Evolutionary conservation across 2,888 invertebrate genomes (phyloP).

Genomic region (Globia sparganii): DNA sequence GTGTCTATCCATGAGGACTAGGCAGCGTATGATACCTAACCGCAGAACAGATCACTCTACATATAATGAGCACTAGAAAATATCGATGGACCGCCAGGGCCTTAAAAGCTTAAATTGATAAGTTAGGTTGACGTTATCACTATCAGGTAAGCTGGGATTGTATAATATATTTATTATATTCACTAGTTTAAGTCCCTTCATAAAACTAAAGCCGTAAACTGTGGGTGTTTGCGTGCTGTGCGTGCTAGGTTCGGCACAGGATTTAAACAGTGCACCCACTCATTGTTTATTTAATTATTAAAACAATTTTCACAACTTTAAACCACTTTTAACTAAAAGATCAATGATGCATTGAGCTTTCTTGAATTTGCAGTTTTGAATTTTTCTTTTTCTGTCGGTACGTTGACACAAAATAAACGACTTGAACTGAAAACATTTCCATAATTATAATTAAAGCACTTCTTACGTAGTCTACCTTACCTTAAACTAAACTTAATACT

Average conservation of each 20-base stretch:
- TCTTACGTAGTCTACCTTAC: slow-evolving; percentile 30
- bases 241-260: background rate
- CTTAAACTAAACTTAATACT: slow-evolving; percentile 24
- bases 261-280: background rate
- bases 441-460: slow-evolving; percentile 12
- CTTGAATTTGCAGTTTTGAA: background rate
- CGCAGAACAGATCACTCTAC: background rate
- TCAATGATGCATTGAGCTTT: background rate
- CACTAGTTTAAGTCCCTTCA: slow-evolving; percentile 38
- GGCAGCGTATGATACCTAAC: background rate
- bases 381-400: slow-evolving; percentile 7
- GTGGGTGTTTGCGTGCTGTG: slow-evolving; percentile 20
- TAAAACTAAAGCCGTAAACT: slow-evolving; percentile 42
- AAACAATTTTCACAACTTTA: background rate
- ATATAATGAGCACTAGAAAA: slow-evolving; percentile 14
- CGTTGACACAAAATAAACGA: background rate
- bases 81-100: slow-evolving; percentile 27
- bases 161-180: slow-evolving; percentile 48
- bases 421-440: background rate
- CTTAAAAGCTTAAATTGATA: slow-evolving; percentile 49
- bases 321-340: background rate
- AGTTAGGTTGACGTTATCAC: slow-evolving; percentile 57
- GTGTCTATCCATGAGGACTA: background rate
- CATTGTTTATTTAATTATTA: background rate
- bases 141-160: slow-evolving; percentile 51